These are phyloP conservation scores for Apostichopus californicus DNA, from an alignment of 35 echinoderm and acorn worm genomes.

Conservation along the genomic window DNA sequence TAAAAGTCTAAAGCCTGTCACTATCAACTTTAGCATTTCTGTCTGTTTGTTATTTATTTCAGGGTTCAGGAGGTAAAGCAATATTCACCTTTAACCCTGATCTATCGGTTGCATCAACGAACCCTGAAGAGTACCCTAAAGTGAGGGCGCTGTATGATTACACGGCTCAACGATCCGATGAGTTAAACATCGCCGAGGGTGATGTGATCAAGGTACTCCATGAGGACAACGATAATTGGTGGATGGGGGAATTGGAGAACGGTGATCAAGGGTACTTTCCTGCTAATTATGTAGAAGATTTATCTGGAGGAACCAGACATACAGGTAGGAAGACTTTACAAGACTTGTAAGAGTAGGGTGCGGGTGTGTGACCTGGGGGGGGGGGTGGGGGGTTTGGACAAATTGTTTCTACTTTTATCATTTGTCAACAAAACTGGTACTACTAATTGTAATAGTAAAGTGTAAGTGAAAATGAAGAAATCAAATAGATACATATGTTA, in stretches of 20 bases:
- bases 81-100: slow-evolving; percentile 83
- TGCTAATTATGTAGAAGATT: slow-evolving; percentile 81
- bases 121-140: slow-evolving; percentile 37
- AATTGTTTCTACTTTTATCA: no score
- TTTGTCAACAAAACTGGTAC: no score
- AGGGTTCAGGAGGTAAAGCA: slow-evolving; percentile 75
- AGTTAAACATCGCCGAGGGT: slow-evolving; percentile 74
- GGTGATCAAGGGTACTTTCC: slow-evolving; percentile 98
- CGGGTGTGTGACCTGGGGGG: no score
- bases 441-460: no score
- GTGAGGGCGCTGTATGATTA: slow-evolving; percentile 96
- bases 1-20: background rate
- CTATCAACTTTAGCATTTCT: background rate
- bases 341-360: background rate
- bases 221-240: slow-evolving; percentile 97
- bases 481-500: background rate
- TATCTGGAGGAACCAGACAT: background rate
- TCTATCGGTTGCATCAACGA: slow-evolving; percentile 34
- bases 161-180: slow-evolving; percentile 90
- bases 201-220: slow-evolving; percentile 84
- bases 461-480: no score
- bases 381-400: no score
- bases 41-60: background rate
- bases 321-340: background rate
- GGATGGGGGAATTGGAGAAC: slow-evolving; percentile 94